phyloP scores from a whole-genome alignment of 2,888 invertebrate species.

The Argyra leucocephala region DNA sequence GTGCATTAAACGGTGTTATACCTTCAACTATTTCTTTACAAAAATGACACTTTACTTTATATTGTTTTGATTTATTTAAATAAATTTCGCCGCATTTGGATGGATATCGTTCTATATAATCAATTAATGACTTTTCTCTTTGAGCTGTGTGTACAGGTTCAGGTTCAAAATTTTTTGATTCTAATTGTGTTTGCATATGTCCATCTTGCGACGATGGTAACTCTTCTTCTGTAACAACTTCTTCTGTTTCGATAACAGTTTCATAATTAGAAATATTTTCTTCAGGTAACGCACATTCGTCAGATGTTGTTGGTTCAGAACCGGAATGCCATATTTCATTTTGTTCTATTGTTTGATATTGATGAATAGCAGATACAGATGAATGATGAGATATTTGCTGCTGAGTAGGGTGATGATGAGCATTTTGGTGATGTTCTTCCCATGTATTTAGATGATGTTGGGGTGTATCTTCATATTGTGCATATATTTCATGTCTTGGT shows the following conservation, averaged over 20 bases:
- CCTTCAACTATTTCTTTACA: neutral
- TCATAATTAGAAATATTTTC: conserved; percentile 6
- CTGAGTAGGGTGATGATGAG: neutral
- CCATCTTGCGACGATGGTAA: neutral
- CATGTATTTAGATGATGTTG: neutral
- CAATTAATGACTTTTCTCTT: neutral
- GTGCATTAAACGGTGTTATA: neutral
- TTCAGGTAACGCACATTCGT: neutral
- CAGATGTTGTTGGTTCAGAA: neutral
- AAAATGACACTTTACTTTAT: neutral
- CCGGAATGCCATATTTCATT: conserved; percentile 6
- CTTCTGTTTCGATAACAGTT: neutral
- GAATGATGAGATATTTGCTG: neutral
- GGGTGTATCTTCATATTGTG: neutral
- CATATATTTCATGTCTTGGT: neutral
- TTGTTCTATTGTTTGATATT: neutral
- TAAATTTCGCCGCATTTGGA: conserved; percentile 1
- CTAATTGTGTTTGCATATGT: neutral
- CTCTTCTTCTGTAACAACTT: neutral
- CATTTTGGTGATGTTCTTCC: neutral
- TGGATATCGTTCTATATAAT: neutral
- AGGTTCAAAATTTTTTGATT: neutral
- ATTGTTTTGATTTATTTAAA: neutral
- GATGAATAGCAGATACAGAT: neutral
- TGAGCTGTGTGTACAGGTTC: neutral